phyloP scores from a whole-genome alignment of 2,888 invertebrate genomes.

The Dolomedes plantarius region DNA sequence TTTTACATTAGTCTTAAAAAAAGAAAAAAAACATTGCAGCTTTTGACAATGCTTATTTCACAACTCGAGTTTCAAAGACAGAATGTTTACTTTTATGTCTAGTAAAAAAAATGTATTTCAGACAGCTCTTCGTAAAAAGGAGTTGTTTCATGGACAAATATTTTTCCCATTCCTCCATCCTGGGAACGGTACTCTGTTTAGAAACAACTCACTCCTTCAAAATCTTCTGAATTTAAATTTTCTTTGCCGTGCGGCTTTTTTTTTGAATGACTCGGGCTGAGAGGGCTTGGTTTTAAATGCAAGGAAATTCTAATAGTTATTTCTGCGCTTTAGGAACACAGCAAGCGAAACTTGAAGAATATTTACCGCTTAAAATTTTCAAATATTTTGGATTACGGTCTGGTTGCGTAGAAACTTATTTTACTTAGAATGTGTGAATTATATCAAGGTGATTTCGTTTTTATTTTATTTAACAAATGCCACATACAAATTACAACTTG shows the following conservation, averaged over 20 bases:
- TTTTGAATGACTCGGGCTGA: not conserved
- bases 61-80: constrained; percentile 8
- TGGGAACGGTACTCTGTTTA: not conserved
- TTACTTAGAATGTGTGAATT: too few relatives aligned
- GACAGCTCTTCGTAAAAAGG: not conserved
- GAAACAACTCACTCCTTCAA: not conserved
- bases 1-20: too few relatives aligned
- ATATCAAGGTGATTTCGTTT: too few relatives aligned
- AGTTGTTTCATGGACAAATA: not conserved
- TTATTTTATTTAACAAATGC: too few relatives aligned
- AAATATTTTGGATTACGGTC: too few relatives aligned
- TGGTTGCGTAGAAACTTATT: too few relatives aligned
- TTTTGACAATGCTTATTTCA: too few relatives aligned
- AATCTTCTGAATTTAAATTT: not conserved
- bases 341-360: too few relatives aligned
- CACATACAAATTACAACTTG: too few relatives aligned
- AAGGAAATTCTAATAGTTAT: not conserved
- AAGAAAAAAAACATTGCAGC: too few relatives aligned
- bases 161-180: not conserved
- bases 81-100: constrained; percentile 1
- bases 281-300: not conserved
- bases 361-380: too few relatives aligned
- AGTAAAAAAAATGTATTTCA: not conserved
- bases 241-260: not conserved
- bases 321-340: not conserved